Evolutionary conservation across 2,888 invertebrate species (phyloP).

Genomic region (Epicampocera succincta): DNA sequence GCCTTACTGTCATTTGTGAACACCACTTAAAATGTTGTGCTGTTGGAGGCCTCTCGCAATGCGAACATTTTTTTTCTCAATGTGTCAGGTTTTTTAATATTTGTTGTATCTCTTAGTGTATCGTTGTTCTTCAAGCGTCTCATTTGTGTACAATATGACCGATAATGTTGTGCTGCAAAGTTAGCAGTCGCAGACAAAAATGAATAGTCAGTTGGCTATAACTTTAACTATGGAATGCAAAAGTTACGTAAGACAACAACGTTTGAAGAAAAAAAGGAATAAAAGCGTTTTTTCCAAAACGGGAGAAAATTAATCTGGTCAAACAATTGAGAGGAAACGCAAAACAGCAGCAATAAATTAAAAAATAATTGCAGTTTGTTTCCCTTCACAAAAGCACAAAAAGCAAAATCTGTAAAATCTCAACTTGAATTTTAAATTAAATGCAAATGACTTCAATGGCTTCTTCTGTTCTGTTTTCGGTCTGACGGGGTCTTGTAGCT

Average conservation of each 20-base stretch:
- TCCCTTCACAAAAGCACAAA: slow-evolving; percentile 36
- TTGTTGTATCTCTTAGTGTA: slow-evolving; percentile 31
- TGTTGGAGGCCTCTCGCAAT: slow-evolving; percentile 1
- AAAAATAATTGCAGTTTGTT: slow-evolving; percentile 57
- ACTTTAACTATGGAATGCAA: slow-evolving; percentile 52
- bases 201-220: slow-evolving; percentile 48
- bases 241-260: slow-evolving; percentile 57
- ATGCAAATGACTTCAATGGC: slow-evolving; percentile 58
- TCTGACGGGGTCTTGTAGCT: background rate
- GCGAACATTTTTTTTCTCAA: slow-evolving; percentile 27
- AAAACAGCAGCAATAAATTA: slow-evolving; percentile 33
- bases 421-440: slow-evolving; percentile 56
- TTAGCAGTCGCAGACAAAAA: slow-evolving; percentile 62
- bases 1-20: slow-evolving; percentile 19
- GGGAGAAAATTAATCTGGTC: slow-evolving; percentile 13
- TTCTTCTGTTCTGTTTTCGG: slow-evolving; percentile 43
- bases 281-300: background rate
- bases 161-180: slow-evolving; percentile 62
- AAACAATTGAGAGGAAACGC: slow-evolving; percentile 34
- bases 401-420: slow-evolving; percentile 48
- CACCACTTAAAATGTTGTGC: background rate
- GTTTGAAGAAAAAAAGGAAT: background rate
- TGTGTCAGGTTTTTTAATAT: slow-evolving; percentile 35
- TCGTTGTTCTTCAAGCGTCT: slow-evolving; percentile 33
- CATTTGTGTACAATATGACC: slow-evolving; percentile 49